phyloP scores from a whole-genome alignment of 2,113 vertebrate species.

The Rhabdomys dilectus region DNA sequence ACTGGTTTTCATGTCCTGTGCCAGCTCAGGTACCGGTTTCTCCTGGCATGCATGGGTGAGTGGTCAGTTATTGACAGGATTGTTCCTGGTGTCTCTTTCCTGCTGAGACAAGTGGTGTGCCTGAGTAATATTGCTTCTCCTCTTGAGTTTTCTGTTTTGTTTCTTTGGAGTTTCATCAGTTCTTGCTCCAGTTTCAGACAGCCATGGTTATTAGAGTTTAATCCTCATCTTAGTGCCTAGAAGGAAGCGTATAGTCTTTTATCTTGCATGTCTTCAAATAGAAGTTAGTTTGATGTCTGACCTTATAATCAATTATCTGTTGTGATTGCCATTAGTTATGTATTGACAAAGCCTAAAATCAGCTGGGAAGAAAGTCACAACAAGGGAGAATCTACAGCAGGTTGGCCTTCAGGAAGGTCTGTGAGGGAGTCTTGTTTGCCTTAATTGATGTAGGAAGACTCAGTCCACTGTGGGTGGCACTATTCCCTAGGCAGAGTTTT shows the following conservation, averaged over 20 bases:
- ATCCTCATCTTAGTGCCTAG: neutral
- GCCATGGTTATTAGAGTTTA: neutral
- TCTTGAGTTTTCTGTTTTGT: neutral
- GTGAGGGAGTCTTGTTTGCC: too few species aligned
- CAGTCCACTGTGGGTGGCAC: neutral
- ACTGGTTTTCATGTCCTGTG: neutral
- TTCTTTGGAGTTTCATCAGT: neutral
- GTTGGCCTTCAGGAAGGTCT: neutral
- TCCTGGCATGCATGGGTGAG: fast-evolving
- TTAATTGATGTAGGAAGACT: neutral
- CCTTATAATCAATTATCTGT: neutral
- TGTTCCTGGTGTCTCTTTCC: neutral
- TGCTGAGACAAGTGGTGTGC: neutral
- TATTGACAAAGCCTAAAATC: neutral
- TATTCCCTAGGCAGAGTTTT: neutral
- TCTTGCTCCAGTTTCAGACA: neutral
- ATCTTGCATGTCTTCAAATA: neutral
- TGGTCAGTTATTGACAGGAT: fast-evolving
- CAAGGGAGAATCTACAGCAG: neutral
- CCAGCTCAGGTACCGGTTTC: neutral
- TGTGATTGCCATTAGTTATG: neutral
- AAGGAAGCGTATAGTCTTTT: neutral
- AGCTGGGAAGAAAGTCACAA: neutral
- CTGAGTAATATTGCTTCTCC: neutral
- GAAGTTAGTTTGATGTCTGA: neutral